Evolutionary conservation across 2,888 invertebrate genomes (phyloP).

Genomic region (Lissonota sp.): DNA sequence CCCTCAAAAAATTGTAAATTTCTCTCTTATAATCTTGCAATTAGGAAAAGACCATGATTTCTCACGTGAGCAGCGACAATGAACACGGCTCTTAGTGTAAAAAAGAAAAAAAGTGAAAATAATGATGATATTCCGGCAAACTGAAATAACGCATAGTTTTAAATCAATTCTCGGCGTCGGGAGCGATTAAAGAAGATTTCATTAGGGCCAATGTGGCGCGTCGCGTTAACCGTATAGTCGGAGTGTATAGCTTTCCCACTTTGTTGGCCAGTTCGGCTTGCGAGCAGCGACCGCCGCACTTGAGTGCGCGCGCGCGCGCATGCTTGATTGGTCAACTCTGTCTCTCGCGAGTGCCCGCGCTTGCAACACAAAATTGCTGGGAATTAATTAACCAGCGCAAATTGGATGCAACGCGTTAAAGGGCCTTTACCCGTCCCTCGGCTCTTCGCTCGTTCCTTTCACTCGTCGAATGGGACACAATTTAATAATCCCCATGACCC

Average conservation of each 20-base stretch:
- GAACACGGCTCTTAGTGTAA: background rate
- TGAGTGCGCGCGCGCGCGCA: slow-evolving; percentile 39
- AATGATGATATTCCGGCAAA: slow-evolving; percentile 16
- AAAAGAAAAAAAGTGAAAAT: background rate
- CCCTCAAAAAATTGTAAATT: too few species aligned
- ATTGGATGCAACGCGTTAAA: slow-evolving; percentile 82
- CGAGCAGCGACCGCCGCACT: slow-evolving; percentile 54
- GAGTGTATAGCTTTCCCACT: slow-evolving; percentile 49
- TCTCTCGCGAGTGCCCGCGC: slow-evolving; percentile 50
- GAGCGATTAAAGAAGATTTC: slow-evolving; percentile 81
- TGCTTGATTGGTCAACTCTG: slow-evolving; percentile 55
- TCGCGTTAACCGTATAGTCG: slow-evolving; percentile 67
- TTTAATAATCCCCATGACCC: slow-evolving; percentile 79
- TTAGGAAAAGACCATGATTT: too few species aligned
- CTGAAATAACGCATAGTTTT: slow-evolving; percentile 58
- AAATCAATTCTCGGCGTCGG: slow-evolving; percentile 69
- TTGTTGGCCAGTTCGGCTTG: slow-evolving; percentile 63
- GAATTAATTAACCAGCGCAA: slow-evolving; percentile 83
- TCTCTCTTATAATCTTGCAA: too few species aligned
- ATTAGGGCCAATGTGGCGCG: slow-evolving; percentile 79
- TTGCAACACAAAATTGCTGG: slow-evolving; percentile 74
- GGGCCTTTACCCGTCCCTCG: slow-evolving; percentile 48
- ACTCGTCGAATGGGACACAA: slow-evolving; percentile 79
- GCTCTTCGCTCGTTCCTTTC: slow-evolving; percentile 58
- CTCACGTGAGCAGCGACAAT: too few species aligned